Evolutionary conservation across 1,140 invertebrate genomes (phyloP).

Genomic region (Zaprionus capensis): DNA sequence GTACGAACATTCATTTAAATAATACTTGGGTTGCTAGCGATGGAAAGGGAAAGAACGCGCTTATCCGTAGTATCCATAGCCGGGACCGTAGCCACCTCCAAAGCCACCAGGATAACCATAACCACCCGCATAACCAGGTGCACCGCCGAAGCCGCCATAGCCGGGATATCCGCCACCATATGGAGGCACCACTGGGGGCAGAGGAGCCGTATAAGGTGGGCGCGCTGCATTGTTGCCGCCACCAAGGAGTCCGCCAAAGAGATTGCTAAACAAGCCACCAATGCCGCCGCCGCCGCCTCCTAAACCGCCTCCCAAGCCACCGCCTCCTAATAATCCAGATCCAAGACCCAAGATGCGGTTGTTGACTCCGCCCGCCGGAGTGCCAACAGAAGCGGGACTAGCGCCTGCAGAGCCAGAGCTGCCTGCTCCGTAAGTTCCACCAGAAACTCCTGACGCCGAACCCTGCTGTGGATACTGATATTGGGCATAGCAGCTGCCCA

Average conservation of each 20-base stretch:
- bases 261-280: conserved; percentile 42
- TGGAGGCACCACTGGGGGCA: too few relatives aligned
- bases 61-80: conserved; percentile 40
- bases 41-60: background rate
- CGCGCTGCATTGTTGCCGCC: conserved; percentile 43
- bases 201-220: conserved; percentile 34
- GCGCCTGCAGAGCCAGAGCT: background rate
- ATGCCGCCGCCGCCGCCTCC: conserved; percentile 55
- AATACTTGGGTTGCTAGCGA: conserved; percentile 29
- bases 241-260: conserved; percentile 52
- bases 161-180: conserved; percentile 34
- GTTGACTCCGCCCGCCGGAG: conserved; percentile 36
- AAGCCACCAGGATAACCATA: conserved; percentile 39
- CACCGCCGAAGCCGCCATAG: conserved; percentile 28
- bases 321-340: conserved; percentile 46
- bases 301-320: conserved; percentile 30
- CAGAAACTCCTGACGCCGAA: background rate
- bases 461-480: conserved; percentile 64
- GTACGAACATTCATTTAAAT: conserved; percentile 17
- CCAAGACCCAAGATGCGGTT: conserved; percentile 63
- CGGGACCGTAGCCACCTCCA: conserved; percentile 54
- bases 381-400: background rate
- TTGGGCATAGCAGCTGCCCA: conserved; percentile 51
- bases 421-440: background rate
- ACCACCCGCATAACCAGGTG: conserved; percentile 38